phyloP scores from a whole-genome alignment of 2,888 invertebrate species.

The Xestia ashworthii region DNA sequence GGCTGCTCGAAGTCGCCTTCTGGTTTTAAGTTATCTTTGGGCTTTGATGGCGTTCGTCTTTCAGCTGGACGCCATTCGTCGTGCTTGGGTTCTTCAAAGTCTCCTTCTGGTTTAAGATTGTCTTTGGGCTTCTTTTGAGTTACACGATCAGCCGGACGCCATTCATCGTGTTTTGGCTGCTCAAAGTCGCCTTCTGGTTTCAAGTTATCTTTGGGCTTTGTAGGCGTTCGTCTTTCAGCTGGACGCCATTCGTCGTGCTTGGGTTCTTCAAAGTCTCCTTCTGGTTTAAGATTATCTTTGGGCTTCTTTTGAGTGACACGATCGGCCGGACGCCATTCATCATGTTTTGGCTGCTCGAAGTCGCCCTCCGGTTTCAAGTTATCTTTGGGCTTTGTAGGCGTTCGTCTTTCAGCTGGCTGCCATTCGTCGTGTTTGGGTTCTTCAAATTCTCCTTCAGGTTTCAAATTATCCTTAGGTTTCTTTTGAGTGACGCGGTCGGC shows the following conservation, averaged over 20 bases:
- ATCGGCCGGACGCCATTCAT: conserved; percentile 80
- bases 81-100: conserved; percentile 14
- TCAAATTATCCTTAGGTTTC: conserved; percentile 91
- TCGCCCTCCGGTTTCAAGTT: conserved; percentile 90
- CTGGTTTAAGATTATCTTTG: conserved; percentile 88
- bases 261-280: conserved; percentile 87
- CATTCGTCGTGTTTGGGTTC: conserved; percentile 70
- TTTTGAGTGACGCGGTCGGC: conserved; percentile 87
- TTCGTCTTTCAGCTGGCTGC: conserved; percentile 83
- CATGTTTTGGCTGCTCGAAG: conserved; percentile 82
- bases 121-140: conserved; percentile 76
- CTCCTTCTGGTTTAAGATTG: conserved; percentile 5
- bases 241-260: conserved; percentile 68
- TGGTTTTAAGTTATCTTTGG: conserved; percentile 89
- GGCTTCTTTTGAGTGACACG: conserved; percentile 46
- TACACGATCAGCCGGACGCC: conserved; percentile 50
- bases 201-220: conserved; percentile 47
- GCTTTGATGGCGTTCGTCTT: conserved; percentile 77
- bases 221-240: conserved; percentile 33
- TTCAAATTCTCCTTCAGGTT: conserved; percentile 89
- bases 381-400: conserved; percentile 86
- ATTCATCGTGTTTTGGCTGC: conserved; percentile 44
- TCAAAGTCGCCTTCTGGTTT: conserved; percentile 58
- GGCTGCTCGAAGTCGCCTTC: conserved; percentile 88
- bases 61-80: conserved; percentile 33